Evolutionary conservation across 2,888 invertebrate genomes (phyloP).

Genomic region (Emmelina monodactyla): DNA sequence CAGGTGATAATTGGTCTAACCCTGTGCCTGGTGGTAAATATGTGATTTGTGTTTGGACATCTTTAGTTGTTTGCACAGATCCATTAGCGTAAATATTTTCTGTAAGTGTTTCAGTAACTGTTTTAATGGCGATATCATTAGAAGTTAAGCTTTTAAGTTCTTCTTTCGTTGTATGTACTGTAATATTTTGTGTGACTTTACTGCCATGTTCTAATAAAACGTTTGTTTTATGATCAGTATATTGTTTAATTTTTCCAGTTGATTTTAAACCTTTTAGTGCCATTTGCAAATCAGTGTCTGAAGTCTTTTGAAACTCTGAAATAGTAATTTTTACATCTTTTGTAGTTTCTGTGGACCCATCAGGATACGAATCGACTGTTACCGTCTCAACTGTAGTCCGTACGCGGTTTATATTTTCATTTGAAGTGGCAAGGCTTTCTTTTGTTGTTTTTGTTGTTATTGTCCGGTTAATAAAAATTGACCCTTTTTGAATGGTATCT

Average conservation of each 20-base stretch:
- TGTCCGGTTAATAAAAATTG: conserved; percentile 39
- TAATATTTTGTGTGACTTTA: conserved; percentile 47
- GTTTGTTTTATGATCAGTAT: conserved; percentile 58
- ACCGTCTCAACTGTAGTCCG: conserved; percentile 65
- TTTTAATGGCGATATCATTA: conserved; percentile 52
- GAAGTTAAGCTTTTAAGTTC: conserved; percentile 42
- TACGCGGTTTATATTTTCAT: conserved; percentile 61
- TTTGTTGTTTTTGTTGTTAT: conserved; percentile 54
- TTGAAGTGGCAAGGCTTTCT: conserved; percentile 55
- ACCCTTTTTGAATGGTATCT: conserved; percentile 39
- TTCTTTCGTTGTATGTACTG: conserved; percentile 51
- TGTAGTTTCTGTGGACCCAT: conserved; percentile 64
- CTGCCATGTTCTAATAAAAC: conserved; percentile 50
- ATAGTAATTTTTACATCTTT: conserved; percentile 61
- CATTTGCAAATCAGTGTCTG: conserved; percentile 50
- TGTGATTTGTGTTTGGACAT: conserved; percentile 54
- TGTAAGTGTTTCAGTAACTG: conserved; percentile 51
- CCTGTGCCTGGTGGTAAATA: conserved; percentile 52
- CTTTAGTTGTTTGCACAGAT: conserved; percentile 53
- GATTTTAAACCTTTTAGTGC: conserved; percentile 43
- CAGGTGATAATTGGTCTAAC: conserved; percentile 54
- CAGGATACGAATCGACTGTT: conserved; percentile 53
- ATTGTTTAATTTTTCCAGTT: conserved; percentile 51
- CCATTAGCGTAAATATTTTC: conserved; percentile 48
- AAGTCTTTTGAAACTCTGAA: conserved; percentile 56